phyloP scores from a whole-genome alignment of 2,113 vertebrate species.

The Hydrochoerus hydrochaeris region DNA sequence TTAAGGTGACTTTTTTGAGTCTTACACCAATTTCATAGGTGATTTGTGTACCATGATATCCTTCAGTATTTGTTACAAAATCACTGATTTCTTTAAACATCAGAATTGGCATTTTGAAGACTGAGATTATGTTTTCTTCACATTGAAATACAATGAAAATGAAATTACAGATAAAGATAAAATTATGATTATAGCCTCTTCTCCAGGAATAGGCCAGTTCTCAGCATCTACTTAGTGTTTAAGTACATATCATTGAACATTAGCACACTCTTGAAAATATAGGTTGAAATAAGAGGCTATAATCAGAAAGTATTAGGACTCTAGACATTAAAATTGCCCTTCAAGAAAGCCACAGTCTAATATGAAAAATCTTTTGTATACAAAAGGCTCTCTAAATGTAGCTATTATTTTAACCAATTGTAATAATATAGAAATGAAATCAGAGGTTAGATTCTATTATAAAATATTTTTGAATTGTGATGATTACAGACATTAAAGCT shows the following conservation, averaged over 20 bases:
- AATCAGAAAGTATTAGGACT: slow-evolving; percentile 10
- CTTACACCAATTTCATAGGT: neutral
- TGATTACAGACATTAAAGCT: neutral
- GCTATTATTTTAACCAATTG: neutral
- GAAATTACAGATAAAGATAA: neutral
- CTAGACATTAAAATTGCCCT: neutral
- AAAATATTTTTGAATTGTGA: slow-evolving; percentile 27
- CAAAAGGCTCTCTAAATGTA: neutral
- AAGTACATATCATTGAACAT: neutral
- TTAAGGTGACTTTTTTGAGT: neutral
- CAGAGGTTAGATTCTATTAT: neutral
- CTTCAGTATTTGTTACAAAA: neutral
- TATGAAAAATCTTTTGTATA: neutral
- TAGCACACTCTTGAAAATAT: neutral
- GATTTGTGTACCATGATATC: neutral
- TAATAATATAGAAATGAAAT: neutral
- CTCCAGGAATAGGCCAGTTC: neutral
- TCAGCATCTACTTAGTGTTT: slow-evolving; percentile 4
- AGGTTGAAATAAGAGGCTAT: neutral
- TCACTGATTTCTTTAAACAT: neutral
- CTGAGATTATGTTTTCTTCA: neutral
- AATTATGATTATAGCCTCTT: neutral
- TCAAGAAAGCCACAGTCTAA: neutral
- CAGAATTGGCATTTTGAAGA: slow-evolving; percentile 6
- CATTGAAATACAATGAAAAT: neutral